Base-by-base conservation (phyloP, 2,888 invertebrate genomes). In the Philhelius pedissequus region DNA sequence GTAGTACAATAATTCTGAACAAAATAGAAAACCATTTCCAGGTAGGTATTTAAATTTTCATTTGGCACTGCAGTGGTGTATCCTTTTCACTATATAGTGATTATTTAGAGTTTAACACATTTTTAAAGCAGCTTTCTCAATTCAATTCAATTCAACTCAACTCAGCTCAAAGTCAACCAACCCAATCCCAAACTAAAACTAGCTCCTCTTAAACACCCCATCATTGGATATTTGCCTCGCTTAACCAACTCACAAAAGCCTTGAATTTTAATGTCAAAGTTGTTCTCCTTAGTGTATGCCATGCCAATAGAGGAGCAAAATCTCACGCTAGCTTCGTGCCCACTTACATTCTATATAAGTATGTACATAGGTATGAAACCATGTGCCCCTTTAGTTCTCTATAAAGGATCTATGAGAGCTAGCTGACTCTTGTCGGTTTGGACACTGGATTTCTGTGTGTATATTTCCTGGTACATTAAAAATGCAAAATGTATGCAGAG, bases 391-490 rank as follows among this genome's bases (percentile, higher is more conserved):
- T 40, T 22, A 69, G 54, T 48, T 48, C 35, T 80, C 40, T 32
- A n/a, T n/a, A n/a, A n/a, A 68, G 66, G 32, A 78, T 73, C 62
- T 40, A 25, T 40, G 48, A 64, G 68, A 70, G 75, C 48, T 80
- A n/a, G n/a, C n/a, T n/a, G n/a, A n/a, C 79, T 76, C 79, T 84
- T 48, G 71, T 60, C 38, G 80, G 56, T 13, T 56, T 32, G 56
- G 84, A 80, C 84, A 76, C 58, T 76, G 62, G 69, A 76, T 76
- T 74, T 30, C 70, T 25, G 62, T 73, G 69, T 69, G 73, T 62
- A 83, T 78, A 83, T 78, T 84, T 84, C 84, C 84, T 84, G 84
- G 80, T 84, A 54, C 75, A 84, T 84, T 76, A 84, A 84, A 80
- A 80, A 84, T 84, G 84, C 71, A 84, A 76, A 84, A 68, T 84